Conservation (phyloP, 2,113 vertebrate species). For the Pteronura brasiliensis region DNA sequence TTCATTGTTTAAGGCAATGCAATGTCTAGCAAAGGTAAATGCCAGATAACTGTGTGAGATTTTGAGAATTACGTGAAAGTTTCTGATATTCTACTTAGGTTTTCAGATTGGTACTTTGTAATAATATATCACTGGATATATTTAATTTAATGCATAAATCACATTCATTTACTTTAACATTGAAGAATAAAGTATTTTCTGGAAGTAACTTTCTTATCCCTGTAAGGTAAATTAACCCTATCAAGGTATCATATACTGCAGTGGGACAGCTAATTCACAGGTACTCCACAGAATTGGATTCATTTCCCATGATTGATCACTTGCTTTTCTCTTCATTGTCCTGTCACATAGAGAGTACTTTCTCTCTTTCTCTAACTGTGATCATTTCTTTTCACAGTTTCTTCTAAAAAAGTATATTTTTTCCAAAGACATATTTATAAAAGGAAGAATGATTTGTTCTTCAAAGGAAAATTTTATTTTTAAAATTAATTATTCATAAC, state of each 20-base stretch:
- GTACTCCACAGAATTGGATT: neutral
- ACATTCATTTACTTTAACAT: constrained; percentile 8
- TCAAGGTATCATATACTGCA: neutral
- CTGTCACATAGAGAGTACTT: neutral
- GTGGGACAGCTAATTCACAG: neutral
- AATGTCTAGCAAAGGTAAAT: neutral
- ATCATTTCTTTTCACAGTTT: neutral
- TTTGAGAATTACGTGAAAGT: neutral
- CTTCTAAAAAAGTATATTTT: constrained; percentile 3
- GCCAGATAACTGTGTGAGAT: constrained; percentile 3
- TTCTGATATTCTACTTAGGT: neutral
- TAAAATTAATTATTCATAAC: neutral
- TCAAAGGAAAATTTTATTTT: neutral
- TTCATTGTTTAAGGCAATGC: constrained; percentile 56
- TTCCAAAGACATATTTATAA: neutral
- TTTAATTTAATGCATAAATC: constrained; percentile 18
- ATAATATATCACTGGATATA: neutral
- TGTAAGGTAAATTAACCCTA: neutral
- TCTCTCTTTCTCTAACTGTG: neutral
- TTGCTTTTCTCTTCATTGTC: constrained; percentile 1
- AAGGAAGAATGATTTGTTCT: neutral
- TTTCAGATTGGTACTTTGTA: neutral
- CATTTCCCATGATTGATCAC: neutral
- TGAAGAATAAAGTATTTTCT: constrained; percentile 29
- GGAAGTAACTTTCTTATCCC: neutral